Base-by-base conservation (phyloP, 2,113 vertebrate genomes). In the Channa argus region DNA sequence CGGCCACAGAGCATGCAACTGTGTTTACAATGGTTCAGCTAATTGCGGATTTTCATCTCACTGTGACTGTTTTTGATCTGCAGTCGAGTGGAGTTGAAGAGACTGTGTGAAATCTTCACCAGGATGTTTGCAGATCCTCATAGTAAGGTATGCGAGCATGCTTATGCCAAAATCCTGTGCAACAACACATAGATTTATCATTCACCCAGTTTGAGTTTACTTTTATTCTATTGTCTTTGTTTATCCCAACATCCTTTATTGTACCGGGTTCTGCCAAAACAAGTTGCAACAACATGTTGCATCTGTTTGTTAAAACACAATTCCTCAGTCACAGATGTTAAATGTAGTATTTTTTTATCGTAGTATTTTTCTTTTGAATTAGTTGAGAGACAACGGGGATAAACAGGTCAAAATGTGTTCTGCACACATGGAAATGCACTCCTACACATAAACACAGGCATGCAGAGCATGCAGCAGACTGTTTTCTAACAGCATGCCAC, bases 101-200 rank as follows among this genome's bases (percentile, higher is more conserved):
- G 98, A 71, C 94, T 99, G 62, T 99, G 98, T 93, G 98, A 99
- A 90, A 99, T 99, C 94, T 99, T 99, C 94, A 99, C 98, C 37
- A 94, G 98, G 86, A 99, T 99, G 98, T 99, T 99, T 92, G 98
- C 97, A 49, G 98, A 99, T 92, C 98, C 98, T 86, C 97, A 99
- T 85, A 98, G 98, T 94, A 99, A 99, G 97, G 97, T 99, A 97
- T 76, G 87, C 59, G 4, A 83, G 86, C 83, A 90, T 85, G 83
- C 54, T 60, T 49, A 45, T 67, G 38, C 69, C 79, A 39, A 81
- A 33, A 72, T 49, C 62, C 39, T 79, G 49, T 11, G 34, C 52
- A 59, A 62, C 66, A 6, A 9, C 58, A 62, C 34, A 66, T 43
- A 45, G 13, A 44, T 68, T 71, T 74, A 78, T 89, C 44, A 64